Conservation (phyloP, 2,888 invertebrate species). For the Keiferia lycopersicella region DNA sequence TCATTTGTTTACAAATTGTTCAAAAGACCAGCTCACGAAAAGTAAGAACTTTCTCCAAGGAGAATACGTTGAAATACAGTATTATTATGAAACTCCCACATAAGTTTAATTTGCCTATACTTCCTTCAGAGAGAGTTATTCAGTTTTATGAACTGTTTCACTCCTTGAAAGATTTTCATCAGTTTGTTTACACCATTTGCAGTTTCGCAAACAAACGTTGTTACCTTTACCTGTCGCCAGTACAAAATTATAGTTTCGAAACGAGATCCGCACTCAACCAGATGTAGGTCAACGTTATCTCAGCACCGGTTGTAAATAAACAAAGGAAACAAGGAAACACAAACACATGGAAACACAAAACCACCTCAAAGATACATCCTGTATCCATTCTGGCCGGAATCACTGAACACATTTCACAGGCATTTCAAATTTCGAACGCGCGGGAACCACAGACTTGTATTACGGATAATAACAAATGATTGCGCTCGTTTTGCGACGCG, state of each 20-base stretch:
- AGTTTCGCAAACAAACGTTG: not conserved
- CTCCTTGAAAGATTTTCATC: not conserved
- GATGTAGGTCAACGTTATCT: constrained; percentile 62
- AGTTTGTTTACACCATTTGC: not conserved
- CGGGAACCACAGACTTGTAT: not conserved
- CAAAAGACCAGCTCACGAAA: too few species aligned
- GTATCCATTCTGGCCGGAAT: not conserved
- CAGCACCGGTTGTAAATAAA: constrained; percentile 28
- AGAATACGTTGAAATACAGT: too few species aligned
- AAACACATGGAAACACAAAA: constrained; percentile 65
- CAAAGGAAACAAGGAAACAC: constrained; percentile 16
- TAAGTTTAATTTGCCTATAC: too few species aligned
- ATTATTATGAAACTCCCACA: too few species aligned
- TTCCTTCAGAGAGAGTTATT: too few species aligned
- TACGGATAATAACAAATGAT: constrained; percentile 40
- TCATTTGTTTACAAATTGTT: too few species aligned
- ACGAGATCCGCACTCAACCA: constrained; percentile 14
- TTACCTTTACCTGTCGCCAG: constrained; percentile 13
- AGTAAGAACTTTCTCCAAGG: too few species aligned
- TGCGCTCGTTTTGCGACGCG: constrained; percentile 55
- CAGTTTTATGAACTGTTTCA: too few species aligned
- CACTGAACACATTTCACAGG: constrained; percentile 26
- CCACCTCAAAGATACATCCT: constrained; percentile 47
- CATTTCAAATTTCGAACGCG: constrained; percentile 30
- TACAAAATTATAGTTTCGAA: constrained; percentile 20